Evolutionary conservation across 2,797 vertebrate species (phyloP), one percentile per base, ranked within the genome.

Genomic region (Spea hammondii): DNA sequence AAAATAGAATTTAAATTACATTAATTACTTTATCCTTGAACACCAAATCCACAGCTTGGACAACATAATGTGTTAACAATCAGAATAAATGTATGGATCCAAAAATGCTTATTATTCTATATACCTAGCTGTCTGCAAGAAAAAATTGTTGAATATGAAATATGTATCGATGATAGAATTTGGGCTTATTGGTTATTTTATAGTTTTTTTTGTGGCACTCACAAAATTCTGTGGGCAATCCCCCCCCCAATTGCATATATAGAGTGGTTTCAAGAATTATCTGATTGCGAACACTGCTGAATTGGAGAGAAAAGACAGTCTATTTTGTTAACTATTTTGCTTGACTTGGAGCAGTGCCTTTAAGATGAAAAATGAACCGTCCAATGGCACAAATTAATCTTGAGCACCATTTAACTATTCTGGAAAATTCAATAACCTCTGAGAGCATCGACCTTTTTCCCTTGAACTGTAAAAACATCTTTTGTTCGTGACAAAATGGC

Each of bases 401-500:
- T 77, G 59, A 78, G 76, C 78, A 83, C 80, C 83, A 83, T 77
- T 82, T 69, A 83, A 66, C 69, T 75, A 82, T 77, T 70, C 74
- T 86, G 83, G 83, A 79, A 85, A 85, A 70, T 85, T 82, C 1
- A 0, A 83, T 78, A 85, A 74, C 79, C 64, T 86, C 78, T 53
- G 62, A 76, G 85, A 86, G 85, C 80, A 85, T 82, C 81, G 81
- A 68, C 72, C 82, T 81, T 69, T 86, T 76, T 65, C 68, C 78
- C 77, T 45, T 44, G 78, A 85, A 85, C 84, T 84, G 86, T 85
- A 84, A 88, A 90, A 89, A 86, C 79, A 85, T 73, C 84, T 84
- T 88, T 84, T 86, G 86, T 83, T 72, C 79, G 48, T 76, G 78
- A 87, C 83, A 85, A 70, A 72, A 69, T 70, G 82, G 79, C 78